Percentiles rank a stretch among this genome's conserved stretches.
Conservation (phyloP, 1,140 invertebrate species). For the Pogonus chalceus region DNA sequence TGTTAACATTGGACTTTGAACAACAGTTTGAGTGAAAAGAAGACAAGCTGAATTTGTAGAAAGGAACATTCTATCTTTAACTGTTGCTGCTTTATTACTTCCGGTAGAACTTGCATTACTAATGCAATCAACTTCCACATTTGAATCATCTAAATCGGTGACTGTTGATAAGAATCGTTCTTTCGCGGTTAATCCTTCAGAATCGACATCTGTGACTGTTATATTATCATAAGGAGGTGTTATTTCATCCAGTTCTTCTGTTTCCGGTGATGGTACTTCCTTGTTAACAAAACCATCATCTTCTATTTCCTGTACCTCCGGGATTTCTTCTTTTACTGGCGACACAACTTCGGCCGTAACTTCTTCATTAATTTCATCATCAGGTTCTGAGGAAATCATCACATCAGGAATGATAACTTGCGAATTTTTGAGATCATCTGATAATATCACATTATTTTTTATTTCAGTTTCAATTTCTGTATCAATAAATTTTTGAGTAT, state of each 20-base stretch:
- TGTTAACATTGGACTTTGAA: constrained; percentile 34
- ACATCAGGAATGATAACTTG: no score
- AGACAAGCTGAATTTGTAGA: constrained; percentile 29
- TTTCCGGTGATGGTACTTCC: constrained; percentile 14
- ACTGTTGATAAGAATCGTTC: background rate
- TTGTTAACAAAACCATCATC: background rate
- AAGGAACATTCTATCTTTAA: constrained; percentile 31
- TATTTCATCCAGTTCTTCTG: constrained; percentile 11
- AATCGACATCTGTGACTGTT: background rate
- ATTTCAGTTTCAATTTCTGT: no score
- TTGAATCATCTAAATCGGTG: background rate
- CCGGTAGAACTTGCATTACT: background rate
- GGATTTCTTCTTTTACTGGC: background rate
- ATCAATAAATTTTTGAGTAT: no score
- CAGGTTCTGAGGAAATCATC: no score
- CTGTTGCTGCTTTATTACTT: constrained; percentile 15
- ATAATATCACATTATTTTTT: no score
- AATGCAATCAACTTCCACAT: background rate
- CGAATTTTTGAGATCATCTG: no score
- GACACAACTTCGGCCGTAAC: background rate
- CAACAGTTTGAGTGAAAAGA: constrained; percentile 32
- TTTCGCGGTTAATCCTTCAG: background rate
- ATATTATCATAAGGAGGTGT: background rate
- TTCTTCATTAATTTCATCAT: no score
- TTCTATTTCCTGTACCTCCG: background rate